A percentile compares a stretch with the other conserved stretches of the same genome.
Evolutionary conservation across 2,113 vertebrate species (phyloP).

Genomic region (Alligator mississippiensis): DNA sequence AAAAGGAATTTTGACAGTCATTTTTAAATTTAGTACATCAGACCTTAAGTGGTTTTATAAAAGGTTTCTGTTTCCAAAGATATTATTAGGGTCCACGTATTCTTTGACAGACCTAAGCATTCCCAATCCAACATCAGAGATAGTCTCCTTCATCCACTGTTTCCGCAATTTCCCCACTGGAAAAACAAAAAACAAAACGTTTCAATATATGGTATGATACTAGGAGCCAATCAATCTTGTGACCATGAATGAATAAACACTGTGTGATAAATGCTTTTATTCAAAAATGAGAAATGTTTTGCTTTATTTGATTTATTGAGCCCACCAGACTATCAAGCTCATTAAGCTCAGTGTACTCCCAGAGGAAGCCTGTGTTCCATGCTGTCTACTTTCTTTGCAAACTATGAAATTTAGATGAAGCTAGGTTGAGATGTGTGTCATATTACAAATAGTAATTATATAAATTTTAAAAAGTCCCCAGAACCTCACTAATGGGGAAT

Average conservation of each 20-base stretch:
- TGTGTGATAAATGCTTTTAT: slow-evolving; percentile 99
- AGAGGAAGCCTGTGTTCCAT: slow-evolving; percentile 89
- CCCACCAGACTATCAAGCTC: slow-evolving; percentile 99
- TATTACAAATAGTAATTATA: slow-evolving; percentile 68
- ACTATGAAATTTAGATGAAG: slow-evolving; percentile 81
- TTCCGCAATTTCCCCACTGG: slow-evolving; percentile 99
- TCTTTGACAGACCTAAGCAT: slow-evolving; percentile 98
- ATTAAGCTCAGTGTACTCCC: slow-evolving; percentile 96
- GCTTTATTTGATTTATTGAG: slow-evolving; percentile 99
- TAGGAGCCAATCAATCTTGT: slow-evolving; percentile 97
- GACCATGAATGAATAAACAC: slow-evolving; percentile 98
- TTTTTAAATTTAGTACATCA: slow-evolving; percentile 56
- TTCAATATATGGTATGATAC: slow-evolving; percentile 87
- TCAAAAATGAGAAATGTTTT: slow-evolving; percentile 99
- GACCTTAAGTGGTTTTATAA: slow-evolving; percentile 83
- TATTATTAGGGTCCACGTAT: slow-evolving; percentile 95
- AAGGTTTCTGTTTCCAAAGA: slow-evolving; percentile 98
- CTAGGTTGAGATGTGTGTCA: slow-evolving; percentile 65
- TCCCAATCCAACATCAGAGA: slow-evolving; percentile 94
- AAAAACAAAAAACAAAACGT: slow-evolving; percentile 80
- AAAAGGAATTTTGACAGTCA: slow-evolving; percentile 55
- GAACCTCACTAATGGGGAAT: slow-evolving; percentile 28
- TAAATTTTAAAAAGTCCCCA: slow-evolving; percentile 60
- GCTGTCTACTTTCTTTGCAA: slow-evolving; percentile 82
- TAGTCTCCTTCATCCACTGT: slow-evolving; percentile 93